Base-by-base conservation (phyloP, 1,140 invertebrate species). In the Ceratoteleas bidentatus region DNA sequence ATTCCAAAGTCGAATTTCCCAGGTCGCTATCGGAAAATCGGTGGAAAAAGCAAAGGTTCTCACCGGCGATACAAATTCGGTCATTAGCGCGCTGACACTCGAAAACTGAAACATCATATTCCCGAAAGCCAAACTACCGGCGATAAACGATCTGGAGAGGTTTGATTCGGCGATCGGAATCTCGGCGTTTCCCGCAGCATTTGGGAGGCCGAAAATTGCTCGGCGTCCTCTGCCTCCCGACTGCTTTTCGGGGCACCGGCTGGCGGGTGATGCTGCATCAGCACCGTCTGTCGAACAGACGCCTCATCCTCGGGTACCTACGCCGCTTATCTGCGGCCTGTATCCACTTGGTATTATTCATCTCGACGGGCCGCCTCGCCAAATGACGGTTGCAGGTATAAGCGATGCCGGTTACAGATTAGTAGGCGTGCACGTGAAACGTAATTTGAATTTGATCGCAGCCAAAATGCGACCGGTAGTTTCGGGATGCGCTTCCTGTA, bases 331-430 rank as follows among this genome's bases (percentile, higher is more conserved):
- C 81, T 81, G 43, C 24, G 8, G 62, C 50, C 57, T 62, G 53
- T 60, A 83, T 61, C 65, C 75, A 56, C 52, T 34, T 56, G 50
- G 36, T 79, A 75, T 75, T 80, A 83, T 83, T 83, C 73, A 83
- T 76, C 76, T 56, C 60, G 47, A 75, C 45, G 54, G 47, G 53
- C 56, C 34, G 75, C 81, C 57, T 58, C 57, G 15, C 76, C 76
- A 83, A 83, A 83, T 80, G 74, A 83, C 75, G 70, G 75, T 70
- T 78, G 75, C 81, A 83, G 76, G 76, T 83, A 83, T 61, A 83
- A 69, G 16, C 57, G 81, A 83, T 83, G 49, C 75, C 64, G 57
- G 43, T 70, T 74, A 40, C 24, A 83, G 74, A 83, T 83, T 75
- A 79, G 70, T 16, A 72, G 72, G 73, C 73, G 62, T 77, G 66